phyloP scores from a whole-genome alignment of 2,888 invertebrate species.

The Agriotes lineatus region DNA sequence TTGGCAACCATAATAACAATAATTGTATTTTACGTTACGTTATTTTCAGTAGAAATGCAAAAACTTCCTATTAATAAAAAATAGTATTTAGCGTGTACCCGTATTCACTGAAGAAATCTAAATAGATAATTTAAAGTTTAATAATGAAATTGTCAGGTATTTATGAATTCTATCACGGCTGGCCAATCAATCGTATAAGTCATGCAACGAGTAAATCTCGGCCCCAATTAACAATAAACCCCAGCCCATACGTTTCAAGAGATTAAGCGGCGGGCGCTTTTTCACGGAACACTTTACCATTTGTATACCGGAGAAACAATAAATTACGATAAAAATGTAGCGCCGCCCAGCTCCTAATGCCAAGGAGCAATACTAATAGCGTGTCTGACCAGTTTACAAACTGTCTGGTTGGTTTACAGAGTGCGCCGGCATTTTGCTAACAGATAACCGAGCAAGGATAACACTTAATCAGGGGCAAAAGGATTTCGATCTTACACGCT shows the following conservation, averaged over 20 bases:
- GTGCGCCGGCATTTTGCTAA: slow-evolving; percentile 46
- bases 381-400: slow-evolving; percentile 46
- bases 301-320: slow-evolving; percentile 26
- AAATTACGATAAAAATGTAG: slow-evolving; percentile 35
- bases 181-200: too few species aligned
- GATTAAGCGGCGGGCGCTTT: neutral
- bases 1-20: too few species aligned
- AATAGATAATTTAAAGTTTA: too few species aligned
- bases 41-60: too few species aligned
- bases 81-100: too few species aligned
- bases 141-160: too few species aligned
- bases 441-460: slow-evolving; percentile 46
- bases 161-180: too few species aligned
- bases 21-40: too few species aligned
- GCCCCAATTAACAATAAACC: neutral
- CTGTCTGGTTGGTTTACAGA: slow-evolving; percentile 45
- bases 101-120: too few species aligned
- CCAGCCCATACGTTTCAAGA: neutral
- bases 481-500: slow-evolving; percentile 47
- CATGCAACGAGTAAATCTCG: neutral
- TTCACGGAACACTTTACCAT: slow-evolving; percentile 16
- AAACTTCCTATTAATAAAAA: too few species aligned
- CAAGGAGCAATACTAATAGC: slow-evolving; percentile 44
- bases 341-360: slow-evolving; percentile 34
- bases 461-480: slow-evolving; percentile 50